Percentiles rank a stretch among this genome's conserved stretches.
Conservation (phyloP, 2,113 vertebrate genomes). For the Chamaea fasciata region DNA sequence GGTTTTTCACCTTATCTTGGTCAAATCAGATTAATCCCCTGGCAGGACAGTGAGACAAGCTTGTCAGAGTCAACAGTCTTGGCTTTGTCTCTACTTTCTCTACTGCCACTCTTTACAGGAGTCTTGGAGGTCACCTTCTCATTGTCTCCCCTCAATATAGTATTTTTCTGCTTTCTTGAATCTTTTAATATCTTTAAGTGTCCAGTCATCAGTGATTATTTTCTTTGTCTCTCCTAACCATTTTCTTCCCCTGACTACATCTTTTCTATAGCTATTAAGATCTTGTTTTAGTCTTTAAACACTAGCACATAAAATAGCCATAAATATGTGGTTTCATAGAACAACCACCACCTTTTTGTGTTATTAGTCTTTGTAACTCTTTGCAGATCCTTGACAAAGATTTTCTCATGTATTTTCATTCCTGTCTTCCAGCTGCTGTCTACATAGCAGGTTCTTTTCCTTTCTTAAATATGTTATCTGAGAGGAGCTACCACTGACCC, state of each 20-base stretch:
- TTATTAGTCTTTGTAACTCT: neutral
- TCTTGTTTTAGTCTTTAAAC: neutral
- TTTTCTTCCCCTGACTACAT: neutral
- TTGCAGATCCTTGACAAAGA: neutral
- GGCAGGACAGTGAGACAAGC: neutral
- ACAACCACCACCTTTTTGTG: neutral
- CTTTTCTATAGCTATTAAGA: neutral
- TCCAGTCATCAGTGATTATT: neutral
- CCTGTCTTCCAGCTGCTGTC: neutral
- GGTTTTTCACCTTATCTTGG: neutral
- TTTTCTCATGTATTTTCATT: neutral
- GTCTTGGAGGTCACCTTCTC: neutral
- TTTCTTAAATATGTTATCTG: neutral
- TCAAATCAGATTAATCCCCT: neutral
- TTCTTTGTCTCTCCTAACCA: neutral
- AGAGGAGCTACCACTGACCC: rapidly evolving
- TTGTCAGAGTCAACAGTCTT: neutral
- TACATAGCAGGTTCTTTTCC: neutral
- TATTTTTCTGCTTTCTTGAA: neutral
- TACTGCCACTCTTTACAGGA: neutral
- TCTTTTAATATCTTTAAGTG: neutral
- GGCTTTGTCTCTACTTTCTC: neutral
- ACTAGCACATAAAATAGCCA: neutral
- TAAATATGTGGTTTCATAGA: neutral
- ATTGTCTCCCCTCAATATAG: neutral